Percentiles rank a stretch among this genome's conserved stretches.
These are phyloP conservation scores for Xenus cinereus DNA, from an alignment of 2,113 vertebrate genomes.

Conservation along the genomic window DNA sequence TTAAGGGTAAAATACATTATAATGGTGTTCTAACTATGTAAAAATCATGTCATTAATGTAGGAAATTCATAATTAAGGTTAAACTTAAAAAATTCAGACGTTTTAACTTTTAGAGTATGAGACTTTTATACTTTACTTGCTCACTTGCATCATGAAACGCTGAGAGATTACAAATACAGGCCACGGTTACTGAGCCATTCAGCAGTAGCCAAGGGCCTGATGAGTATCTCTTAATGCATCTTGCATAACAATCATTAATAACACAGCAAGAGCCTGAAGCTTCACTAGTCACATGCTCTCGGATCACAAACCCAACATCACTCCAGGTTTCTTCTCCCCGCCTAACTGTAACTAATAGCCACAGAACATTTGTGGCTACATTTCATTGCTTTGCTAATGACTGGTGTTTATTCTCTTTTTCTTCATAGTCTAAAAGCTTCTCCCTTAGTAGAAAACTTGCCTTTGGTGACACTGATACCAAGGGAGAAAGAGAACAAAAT, in stretches of 20 bases:
- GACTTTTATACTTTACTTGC: background rate
- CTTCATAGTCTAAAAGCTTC: background rate
- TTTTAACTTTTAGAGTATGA: background rate
- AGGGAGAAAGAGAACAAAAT: background rate
- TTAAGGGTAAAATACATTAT: background rate
- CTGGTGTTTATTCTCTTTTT: background rate
- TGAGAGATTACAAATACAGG: background rate
- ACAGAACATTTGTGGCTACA: background rate
- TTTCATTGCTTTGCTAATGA: background rate
- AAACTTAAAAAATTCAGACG: background rate
- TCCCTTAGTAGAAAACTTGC: background rate
- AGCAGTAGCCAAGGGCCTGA: conserved; percentile 10
- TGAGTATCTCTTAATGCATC: conserved; percentile 13
- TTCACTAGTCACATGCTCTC: background rate
- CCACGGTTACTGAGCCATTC: conserved; percentile 24
- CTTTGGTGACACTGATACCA: background rate
- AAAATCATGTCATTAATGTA: background rate
- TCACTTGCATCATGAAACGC: background rate
- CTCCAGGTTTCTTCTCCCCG: background rate
- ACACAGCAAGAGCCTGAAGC: background rate
- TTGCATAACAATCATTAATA: conserved; percentile 31
- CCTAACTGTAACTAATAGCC: background rate
- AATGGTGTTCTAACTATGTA: background rate
- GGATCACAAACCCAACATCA: background rate
- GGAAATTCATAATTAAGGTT: background rate